Evolutionary conservation across 2,113 vertebrate species (phyloP), one percentile per base, ranked within the genome.

Genomic region (Phainopepla nitens): DNA sequence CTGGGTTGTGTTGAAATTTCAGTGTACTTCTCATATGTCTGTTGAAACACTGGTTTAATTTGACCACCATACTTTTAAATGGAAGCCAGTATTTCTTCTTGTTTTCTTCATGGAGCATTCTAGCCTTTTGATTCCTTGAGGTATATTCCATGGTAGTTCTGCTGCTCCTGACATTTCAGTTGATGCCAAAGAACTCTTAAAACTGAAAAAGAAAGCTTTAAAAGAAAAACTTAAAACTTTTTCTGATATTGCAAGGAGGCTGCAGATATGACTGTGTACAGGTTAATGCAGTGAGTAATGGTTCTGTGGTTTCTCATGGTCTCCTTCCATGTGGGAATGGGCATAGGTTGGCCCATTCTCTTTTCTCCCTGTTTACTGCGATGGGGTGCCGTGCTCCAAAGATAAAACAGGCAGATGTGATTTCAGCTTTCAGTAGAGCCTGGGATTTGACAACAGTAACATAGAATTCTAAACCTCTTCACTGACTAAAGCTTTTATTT

Each of bases 271-370:
- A 22, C 8, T 89, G 2, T 54, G 27, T 29, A 11, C 17, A 2
- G 58, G 7, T 28, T 49, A 87, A 27, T 66, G 21, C n/a, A 71
- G 9, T 36, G 51, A 56, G 39, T 42, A 45, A 6, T 54, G 36
- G 18, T 61, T 42, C 14, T 61, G 35, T 39, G 12, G 22, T 50
- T 89, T 57, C 29, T 56, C 41, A 4, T 24, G 42, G 70, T 15
- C 17, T 54, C 17, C 44, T 91, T 53, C 27, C 21, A 22, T 24
- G 15, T 79, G 27, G 13, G 28, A 81, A 28, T 23, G 24, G 9
- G 6, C 0, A 2, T 6, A 7, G 5, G 6, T 8, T 44, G 51
- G 28, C n/a, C 24, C n/a, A n/a, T n/a, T n/a, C n/a, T 56, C 1
- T 24, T 78, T n/a, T 71, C 35, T 27, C 24, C 16, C 16, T 28